These are phyloP conservation scores for Chinchilla lanigera DNA, from an alignment of 2,113 vertebrate species.

Conservation along the genomic window DNA sequence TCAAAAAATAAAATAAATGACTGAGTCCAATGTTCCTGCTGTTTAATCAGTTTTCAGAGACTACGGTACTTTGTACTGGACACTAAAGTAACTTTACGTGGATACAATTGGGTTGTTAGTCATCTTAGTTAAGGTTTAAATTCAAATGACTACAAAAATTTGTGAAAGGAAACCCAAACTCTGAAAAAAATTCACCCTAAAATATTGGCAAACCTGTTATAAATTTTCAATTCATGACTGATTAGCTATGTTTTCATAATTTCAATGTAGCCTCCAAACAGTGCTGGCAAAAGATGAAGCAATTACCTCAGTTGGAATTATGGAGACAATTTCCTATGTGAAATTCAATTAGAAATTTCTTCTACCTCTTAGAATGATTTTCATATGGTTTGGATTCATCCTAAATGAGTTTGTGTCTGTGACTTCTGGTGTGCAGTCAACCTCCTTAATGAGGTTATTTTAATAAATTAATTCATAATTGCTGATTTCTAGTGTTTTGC, in stretches of 20 bases:
- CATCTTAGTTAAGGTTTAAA: constrained; percentile 10
- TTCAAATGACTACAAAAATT: neutral
- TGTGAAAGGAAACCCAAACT: neutral
- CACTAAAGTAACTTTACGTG: neutral
- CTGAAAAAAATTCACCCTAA: neutral
- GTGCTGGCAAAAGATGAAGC: neutral
- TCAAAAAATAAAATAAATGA: neutral
- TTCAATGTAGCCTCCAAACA: neutral
- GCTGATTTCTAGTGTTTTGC: neutral
- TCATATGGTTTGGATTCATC: constrained; percentile 12
- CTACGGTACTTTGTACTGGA: neutral
- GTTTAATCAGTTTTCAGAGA: neutral
- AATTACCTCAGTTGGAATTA: neutral
- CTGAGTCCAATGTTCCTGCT: neutral
- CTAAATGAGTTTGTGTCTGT: neutral
- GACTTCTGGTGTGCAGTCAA: neutral
- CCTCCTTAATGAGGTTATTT: constrained; percentile 22
- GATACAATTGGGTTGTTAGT: neutral
- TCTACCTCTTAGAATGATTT: neutral
- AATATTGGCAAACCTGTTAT: neutral
- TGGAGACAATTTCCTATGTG: neutral
- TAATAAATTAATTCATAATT: neutral
- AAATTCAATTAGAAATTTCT: constrained; percentile 36
- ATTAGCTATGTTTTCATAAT: neutral
- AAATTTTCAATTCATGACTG: neutral